Base-by-base conservation (phyloP, 2,888 invertebrate species). In the Drosophila mimica region DNA sequence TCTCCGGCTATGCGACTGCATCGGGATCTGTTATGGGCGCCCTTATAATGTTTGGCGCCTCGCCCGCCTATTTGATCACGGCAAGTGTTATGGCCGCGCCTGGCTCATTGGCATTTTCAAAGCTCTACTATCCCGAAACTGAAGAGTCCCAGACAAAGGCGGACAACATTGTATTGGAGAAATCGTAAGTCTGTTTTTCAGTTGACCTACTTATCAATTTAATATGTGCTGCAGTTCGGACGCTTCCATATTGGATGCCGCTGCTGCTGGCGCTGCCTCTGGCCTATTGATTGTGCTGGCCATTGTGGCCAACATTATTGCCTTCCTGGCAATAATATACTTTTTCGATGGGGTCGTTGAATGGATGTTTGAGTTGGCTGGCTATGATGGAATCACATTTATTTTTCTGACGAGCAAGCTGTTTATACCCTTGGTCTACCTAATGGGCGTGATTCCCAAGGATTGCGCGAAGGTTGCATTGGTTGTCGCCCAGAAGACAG, bases 1-100 rank as follows among this genome's bases (percentile, higher is more conserved):
- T 97, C 0, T 97, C 97, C 0, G 99, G 99, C 11, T 98, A 98
- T 93, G 97, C 98, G 0, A 97, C 98, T 1, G 98, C 98, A 17
- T 98, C 98, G 52, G 97, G 97, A 95, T 96, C 97, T 2, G 97
- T 98, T 6, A 93, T 99, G 81, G 98, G 98, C 0, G 97, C 98
- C 0, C 99, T 98, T 92, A 97, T 98, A 65, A 94, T 95, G 0
- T 98, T 97, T 92, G 98, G 98, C 0, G 97, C 98, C 0, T 95
- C 96, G 61, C 96, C 99, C 0, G 95, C 96, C 0, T 97, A 98
- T 92, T 93, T 99, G 34, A 95, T 99, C 68, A 97, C 98, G 0
- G 97, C 99, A 0, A 97, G 97, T 75, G 96, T 99, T 0, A 98
- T 99, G 98, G 97, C 98, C 0, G 98, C 99, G 0, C 99, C 99